These are phyloP conservation scores for Saturnia japonica DNA, from an alignment of 2,888 invertebrate species.

Conservation along the genomic window DNA sequence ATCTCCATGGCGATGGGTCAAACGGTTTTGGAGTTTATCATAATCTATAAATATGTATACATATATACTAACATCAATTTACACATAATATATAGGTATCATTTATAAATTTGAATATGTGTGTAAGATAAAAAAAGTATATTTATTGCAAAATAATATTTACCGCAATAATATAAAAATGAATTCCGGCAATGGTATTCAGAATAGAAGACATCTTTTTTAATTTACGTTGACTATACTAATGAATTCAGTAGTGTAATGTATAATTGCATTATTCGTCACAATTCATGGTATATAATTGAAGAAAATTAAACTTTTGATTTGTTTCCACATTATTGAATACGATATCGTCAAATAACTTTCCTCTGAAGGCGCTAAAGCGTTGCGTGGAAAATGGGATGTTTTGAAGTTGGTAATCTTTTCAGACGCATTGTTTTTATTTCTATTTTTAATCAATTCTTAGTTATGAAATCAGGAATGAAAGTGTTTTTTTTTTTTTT, in stretches of 20 bases:
- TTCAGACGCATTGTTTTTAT: too few relatives aligned
- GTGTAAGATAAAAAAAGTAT: not conserved
- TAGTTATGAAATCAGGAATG: too few relatives aligned
- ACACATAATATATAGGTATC: too few relatives aligned
- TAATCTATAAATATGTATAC: too few relatives aligned
- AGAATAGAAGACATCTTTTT: constrained; percentile 12
- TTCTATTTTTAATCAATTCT: too few relatives aligned
- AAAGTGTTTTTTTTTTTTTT: too few relatives aligned
- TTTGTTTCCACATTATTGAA: not conserved
- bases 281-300: not conserved
- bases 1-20: too few relatives aligned
- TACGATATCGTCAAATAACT: not conserved
- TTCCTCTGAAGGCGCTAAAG: not conserved
- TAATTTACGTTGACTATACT: not conserved
- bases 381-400: not conserved
- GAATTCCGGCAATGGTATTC: not conserved
- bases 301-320: not conserved
- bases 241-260: not conserved
- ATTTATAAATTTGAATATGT: too few relatives aligned
- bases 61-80: too few relatives aligned
- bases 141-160: not conserved
- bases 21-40: too few relatives aligned
- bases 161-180: constrained; percentile 6
- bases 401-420: too few relatives aligned
- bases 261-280: not conserved